Conservation (phyloP, 2,113 vertebrate species). For the Calyptommatus sinebrachiatus region DNA sequence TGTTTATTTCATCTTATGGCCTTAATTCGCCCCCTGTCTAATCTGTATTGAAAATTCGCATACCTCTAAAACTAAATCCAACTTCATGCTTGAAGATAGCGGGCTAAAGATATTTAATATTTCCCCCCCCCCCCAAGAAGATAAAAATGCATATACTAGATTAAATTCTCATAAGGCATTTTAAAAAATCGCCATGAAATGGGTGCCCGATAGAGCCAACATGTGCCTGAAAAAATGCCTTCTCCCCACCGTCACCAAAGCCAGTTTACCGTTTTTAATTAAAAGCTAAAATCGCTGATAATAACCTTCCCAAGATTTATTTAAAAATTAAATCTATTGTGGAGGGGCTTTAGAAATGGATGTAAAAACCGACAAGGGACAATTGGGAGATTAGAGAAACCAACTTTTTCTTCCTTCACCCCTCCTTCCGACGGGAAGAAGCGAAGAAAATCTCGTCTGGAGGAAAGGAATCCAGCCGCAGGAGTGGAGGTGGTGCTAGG, state of each 20-base stretch:
- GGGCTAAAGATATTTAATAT: background rate
- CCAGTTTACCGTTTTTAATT: constrained; percentile 32
- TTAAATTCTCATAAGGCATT: constrained; percentile 14
- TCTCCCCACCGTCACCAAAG: background rate
- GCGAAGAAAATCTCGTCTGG: constrained; percentile 30
- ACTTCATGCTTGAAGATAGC: constrained; percentile 20
- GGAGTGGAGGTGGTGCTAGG: background rate
- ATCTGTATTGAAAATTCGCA: background rate
- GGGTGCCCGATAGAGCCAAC: background rate
- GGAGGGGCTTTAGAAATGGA: constrained; percentile 28
- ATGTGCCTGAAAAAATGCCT: background rate
- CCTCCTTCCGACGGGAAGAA: background rate
- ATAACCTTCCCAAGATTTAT: constrained; percentile 29
- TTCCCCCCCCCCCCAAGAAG: background rate
- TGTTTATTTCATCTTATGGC: constrained; percentile 7
- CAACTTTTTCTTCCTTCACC: background rate
- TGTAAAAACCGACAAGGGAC: constrained; percentile 15
- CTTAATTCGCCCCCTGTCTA: background rate
- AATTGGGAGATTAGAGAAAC: constrained; percentile 30
- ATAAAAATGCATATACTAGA: background rate
- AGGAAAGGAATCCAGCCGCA: background rate
- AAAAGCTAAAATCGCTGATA: constrained; percentile 34
- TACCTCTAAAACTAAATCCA: constrained; percentile 17
- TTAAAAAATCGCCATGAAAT: background rate
- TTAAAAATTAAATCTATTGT: constrained; percentile 39